Base-by-base conservation (phyloP, 2,888 invertebrate genomes). In the Brachynemurus nebulosus region DNA sequence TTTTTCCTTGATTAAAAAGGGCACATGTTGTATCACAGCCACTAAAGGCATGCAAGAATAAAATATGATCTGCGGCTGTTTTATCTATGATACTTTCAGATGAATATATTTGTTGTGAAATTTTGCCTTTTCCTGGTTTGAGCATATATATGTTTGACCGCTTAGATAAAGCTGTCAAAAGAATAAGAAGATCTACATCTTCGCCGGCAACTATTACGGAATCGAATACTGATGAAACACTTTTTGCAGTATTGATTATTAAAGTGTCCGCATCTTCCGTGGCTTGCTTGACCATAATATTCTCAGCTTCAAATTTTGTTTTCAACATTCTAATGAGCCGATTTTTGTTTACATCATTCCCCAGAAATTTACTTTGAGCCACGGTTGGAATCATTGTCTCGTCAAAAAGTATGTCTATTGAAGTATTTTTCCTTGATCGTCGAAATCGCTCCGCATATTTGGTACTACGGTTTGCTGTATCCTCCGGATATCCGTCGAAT, bases 41-140 rank as follows among this genome's bases (percentile, higher is more conserved):
- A 48, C 51, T 50, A 42, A 55, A 53, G 43, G 52, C 54, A 36
- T 53, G 54, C 45, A 52, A 48, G 39, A 55, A 50, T 51, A 54
- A 47, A 40, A 53, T 50, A 40, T 52, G 17, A 50, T 53, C 50
- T 50, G 50, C 48, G 45, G 43, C 45, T 46, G 44, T 48, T 48
- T 52, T 47, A 36, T 50, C 47, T 45, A 44, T 47, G 21, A 53
- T 49, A 52, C 49, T 51, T 45, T 50, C 16, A 20, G 45, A 34
- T 46, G 48, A 52, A 40, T 53, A 53, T 44, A 50, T 35, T 23
- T 23, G 25, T 23, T 23, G 25, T 23, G 25, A 6, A 23, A 23
- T 23, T 23, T 23, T 23, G 6, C 35, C 35, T 4, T 35, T 35
- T 35, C 35, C 35, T 35, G 35, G 35, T 35, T 35, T 35, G 2